Conservation (phyloP, 2,113 vertebrate genomes). For the Halcyon malimbica region DNA sequence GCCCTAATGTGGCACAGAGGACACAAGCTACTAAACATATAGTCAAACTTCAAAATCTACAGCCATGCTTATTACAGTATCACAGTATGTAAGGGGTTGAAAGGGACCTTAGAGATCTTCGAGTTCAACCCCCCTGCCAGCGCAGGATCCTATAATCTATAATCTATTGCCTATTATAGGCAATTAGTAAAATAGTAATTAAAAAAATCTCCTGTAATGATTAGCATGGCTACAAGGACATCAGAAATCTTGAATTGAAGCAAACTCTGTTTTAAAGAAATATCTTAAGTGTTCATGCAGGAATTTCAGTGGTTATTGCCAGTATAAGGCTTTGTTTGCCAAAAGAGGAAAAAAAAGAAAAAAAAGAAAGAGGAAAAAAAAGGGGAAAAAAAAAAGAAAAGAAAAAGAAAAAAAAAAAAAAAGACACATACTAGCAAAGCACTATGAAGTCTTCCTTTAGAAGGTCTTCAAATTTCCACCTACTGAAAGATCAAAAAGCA, state of each 20-base stretch:
- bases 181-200: neutral
- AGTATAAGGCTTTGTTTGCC: neutral
- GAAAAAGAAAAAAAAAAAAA: too few species aligned
- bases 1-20: neutral
- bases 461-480: neutral
- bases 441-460: neutral
- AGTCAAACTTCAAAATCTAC: neutral
- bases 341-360: too few species aligned
- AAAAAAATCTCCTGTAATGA: neutral
- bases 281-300: neutral
- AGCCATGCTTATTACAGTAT: neutral
- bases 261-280: neutral
- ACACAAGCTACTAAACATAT: neutral
- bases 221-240: neutral
- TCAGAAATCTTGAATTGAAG: neutral
- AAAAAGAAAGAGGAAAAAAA: too few species aligned
- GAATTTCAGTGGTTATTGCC: neutral
- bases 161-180: too few species aligned
- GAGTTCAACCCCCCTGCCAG: too few species aligned
- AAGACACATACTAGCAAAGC: neutral
- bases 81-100: too few species aligned
- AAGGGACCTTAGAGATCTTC: too few species aligned
- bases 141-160: too few species aligned
- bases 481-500: neutral
- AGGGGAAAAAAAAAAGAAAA: too few species aligned